Conservation (phyloP, 2,888 invertebrate species). For the Idaea biselata region DNA sequence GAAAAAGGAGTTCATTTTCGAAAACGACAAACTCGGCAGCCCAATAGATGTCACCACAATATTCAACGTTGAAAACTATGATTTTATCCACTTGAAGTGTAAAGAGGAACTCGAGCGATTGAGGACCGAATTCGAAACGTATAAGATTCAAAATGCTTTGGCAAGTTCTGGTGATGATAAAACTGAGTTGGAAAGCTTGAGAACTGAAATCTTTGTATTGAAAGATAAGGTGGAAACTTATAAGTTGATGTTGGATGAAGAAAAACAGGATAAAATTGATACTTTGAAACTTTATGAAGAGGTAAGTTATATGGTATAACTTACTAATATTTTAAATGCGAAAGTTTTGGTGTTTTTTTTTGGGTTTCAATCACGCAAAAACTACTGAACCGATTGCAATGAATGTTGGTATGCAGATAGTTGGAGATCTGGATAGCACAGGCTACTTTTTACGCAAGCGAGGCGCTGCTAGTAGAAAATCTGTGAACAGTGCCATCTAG, state of each 20-base stretch:
- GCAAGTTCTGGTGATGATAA: conserved; percentile 45
- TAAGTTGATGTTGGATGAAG: conserved; percentile 82
- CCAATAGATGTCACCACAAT: conserved; percentile 82
- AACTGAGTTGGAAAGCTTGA: conserved; percentile 70
- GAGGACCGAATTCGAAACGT: conserved; percentile 84
- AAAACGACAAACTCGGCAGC: conserved; percentile 81
- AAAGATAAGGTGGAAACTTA: conserved; percentile 84
- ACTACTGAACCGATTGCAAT: too few species aligned
- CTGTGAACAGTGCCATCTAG: too few species aligned
- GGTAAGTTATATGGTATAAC: conserved; percentile 54
- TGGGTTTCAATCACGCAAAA: neutral
- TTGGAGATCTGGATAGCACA: too few species aligned
- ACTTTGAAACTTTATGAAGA: conserved; percentile 80
- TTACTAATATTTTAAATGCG: neutral
- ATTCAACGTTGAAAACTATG: conserved; percentile 68
- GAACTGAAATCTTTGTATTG: conserved; percentile 82
- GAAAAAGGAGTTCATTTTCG: conserved; percentile 81
- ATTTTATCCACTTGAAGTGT: conserved; percentile 78
- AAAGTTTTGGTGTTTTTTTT: neutral
- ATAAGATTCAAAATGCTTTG: conserved; percentile 71
- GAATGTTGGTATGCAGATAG: too few species aligned
- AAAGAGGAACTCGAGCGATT: conserved; percentile 83
- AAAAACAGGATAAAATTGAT: conserved; percentile 82
- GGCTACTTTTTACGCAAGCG: too few species aligned
- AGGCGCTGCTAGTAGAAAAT: too few species aligned